Base-by-base conservation (phyloP, 2,113 vertebrate species). In the Neodontobutis hainanensis region DNA sequence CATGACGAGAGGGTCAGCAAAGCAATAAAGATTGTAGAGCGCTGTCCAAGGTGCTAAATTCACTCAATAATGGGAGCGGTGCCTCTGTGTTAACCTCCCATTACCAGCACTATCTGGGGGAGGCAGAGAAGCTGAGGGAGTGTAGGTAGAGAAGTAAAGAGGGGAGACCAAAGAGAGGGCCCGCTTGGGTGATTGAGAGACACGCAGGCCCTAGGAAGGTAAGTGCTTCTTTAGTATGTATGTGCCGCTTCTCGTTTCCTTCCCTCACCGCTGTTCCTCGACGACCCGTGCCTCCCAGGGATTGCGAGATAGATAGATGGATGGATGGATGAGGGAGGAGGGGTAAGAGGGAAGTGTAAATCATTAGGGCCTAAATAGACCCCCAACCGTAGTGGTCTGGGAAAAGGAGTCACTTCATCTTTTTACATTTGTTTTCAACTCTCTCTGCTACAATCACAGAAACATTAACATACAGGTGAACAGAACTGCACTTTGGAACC, bases 1-100 rank as follows among this genome's bases (percentile, higher is more conserved):
- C 96, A 98, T 98, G 97, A 97, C 94, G 95, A 95, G 94, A 94
- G 92, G 95, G 95, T 96, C 95, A 97, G 95, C 92, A 95, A 96
- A 96, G 95, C 96, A 98, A 97, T 97, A 96, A 98, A 96, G 94
- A 96, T 95, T 98, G 95, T 95, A 94, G 94, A 95, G 95, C 95
- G 94, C 95, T 96, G 95, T 96, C 95, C 95, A 94, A 95, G 95
- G 96, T 95, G 94, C 95, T 97, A 95, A 97, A 95, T 96, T 97
- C 95, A 96, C 95, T 97, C 95, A 96, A 96, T 97, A 97, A 97
- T 96, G 95, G 95, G 93, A 95, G 94, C 94, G 94, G 94, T 94
- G 95, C 94, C 94, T 93, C 92, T 94, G 93, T 95, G 95, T 96
- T 98, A 97, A 97, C 95, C 95, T 96, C 94, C 95, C 95, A 96